Percentiles rank a stretch among this genome's conserved stretches.
Evolutionary conservation across 2,113 vertebrate species (phyloP).

Genomic region (Chascanopsetta lugubris): DNA sequence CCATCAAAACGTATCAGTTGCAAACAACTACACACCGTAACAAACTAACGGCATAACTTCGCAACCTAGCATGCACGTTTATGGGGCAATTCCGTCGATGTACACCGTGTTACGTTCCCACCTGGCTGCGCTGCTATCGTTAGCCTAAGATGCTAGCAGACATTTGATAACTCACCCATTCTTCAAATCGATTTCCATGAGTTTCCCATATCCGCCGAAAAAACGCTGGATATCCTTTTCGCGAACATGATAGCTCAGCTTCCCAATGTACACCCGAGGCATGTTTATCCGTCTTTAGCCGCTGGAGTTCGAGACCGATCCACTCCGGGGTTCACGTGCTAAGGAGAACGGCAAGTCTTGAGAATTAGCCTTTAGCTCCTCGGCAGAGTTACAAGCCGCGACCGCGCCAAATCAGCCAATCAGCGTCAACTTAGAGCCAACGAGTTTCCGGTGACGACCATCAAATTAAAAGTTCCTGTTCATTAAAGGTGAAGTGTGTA

Average conservation of each 20-base stretch:
- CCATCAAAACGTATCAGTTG: neutral
- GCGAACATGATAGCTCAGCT: conserved; percentile 90
- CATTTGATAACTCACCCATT: conserved; percentile 85
- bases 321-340: accelerated
- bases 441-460: neutral
- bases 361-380: neutral
- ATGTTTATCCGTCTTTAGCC: conserved; percentile 60
- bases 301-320: neutral
- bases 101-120: neutral
- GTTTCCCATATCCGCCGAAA: conserved; percentile 92
- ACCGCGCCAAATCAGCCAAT: conserved; percentile 38
- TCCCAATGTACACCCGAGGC: conserved; percentile 93
- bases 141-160: neutral
- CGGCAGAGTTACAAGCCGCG: no score
- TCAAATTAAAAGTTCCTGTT: conserved; percentile 26
- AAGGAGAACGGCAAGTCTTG: no score
- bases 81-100: accelerated
- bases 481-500: no score
- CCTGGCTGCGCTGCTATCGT: neutral
- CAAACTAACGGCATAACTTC: neutral
- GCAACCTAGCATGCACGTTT: neutral
- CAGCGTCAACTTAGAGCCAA: neutral
- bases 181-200: conserved; percentile 91
- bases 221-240: conserved; percentile 93
- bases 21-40: neutral